Base-by-base conservation (phyloP, 2,797 vertebrate genomes). In the Rhabdophis nuchalis region DNA sequence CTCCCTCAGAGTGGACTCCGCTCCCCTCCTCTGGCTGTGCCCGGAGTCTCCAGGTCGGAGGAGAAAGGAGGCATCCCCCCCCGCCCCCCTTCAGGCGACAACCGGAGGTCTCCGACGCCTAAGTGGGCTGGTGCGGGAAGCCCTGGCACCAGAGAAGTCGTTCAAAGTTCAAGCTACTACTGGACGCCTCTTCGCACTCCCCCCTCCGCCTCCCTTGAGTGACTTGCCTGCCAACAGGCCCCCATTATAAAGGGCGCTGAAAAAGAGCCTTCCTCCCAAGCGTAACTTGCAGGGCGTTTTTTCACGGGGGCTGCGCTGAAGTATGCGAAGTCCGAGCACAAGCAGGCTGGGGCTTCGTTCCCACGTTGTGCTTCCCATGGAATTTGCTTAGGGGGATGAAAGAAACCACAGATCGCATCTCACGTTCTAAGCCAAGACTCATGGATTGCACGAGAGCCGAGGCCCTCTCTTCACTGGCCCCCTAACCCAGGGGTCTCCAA, bases 171-270 rank as follows among this genome's bases (percentile, higher is more conserved):
- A 92, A 52, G 92, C 36, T 1, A 36, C 92, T 60, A 23, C 60
- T 60, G n/a, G 85, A 53, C 54, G 41, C 57, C 50, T 20, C 12
- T 53, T 46, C 16, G 23, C 54, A 1, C n/a, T n/a, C n/a, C n/a
- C n/a, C n/a, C n/a, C n/a, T n/a, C n/a, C n/a, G n/a, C n/a, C n/a
- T 50, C 46, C 46, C 46, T 82, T 41, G 20, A 82, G 10, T 46
- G n/a, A 82, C 10, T 82, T 25, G 36, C 36, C 95, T 94, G 97
- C 97, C 97, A 96, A 98, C 97, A 96, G 98, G 97, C 87, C 86
- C 86, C 9, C 95, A 85, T 96, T 96, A 97, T 98, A 98, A 98
- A 99, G 99, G 98, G 98, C 99, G 98, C 98, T 96, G 96, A 94
- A 96, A 64, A 97, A 96, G 97, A 95, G 92, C 25, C 41, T 46